Percentiles rank a stretch among this genome's conserved stretches.
phyloP scores from a whole-genome alignment of 2,113 vertebrate species.

The Cololabis saira region DNA sequence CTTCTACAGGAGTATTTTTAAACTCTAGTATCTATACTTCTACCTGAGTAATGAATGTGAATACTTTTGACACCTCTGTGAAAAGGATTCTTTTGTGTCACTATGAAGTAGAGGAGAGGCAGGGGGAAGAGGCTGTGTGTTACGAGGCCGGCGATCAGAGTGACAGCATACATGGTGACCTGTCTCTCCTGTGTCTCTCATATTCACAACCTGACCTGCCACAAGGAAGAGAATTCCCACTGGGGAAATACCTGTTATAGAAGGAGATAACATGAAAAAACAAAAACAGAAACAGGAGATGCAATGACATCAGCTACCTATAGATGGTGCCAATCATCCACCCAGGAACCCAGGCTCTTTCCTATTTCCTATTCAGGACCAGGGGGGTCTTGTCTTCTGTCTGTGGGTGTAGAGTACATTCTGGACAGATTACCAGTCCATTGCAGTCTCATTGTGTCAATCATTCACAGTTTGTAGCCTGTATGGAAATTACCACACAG shows the following conservation, averaged over 20 bases:
- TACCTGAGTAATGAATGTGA: no score
- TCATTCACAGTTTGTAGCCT: no score
- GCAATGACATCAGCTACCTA: neutral
- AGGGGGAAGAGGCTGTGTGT: slow-evolving; percentile 88
- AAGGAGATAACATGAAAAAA: neutral
- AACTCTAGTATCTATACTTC: no score
- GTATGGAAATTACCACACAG: no score
- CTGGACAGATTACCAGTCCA: no score
- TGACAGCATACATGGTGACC: slow-evolving; percentile 89
- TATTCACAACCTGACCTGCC: slow-evolving; percentile 91
- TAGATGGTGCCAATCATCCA: neutral
- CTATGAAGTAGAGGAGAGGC: slow-evolving; percentile 88
- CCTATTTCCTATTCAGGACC: no score
- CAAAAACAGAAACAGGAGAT: neutral
- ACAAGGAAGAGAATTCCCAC: slow-evolving; percentile 91
- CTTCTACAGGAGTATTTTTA: no score
- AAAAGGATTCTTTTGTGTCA: slow-evolving; percentile 88
- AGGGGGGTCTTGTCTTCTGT: no score
- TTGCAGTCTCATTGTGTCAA: no score
- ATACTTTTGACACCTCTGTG: no score
- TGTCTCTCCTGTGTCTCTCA: slow-evolving; percentile 86
- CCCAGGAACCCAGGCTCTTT: no score
- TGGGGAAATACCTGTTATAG: slow-evolving; percentile 86
- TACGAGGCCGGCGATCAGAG: slow-evolving; percentile 87
- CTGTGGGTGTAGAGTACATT: no score